These are phyloP conservation scores for Molorchus minor DNA, from an alignment of 2,888 invertebrate species.

Conservation along the genomic window DNA sequence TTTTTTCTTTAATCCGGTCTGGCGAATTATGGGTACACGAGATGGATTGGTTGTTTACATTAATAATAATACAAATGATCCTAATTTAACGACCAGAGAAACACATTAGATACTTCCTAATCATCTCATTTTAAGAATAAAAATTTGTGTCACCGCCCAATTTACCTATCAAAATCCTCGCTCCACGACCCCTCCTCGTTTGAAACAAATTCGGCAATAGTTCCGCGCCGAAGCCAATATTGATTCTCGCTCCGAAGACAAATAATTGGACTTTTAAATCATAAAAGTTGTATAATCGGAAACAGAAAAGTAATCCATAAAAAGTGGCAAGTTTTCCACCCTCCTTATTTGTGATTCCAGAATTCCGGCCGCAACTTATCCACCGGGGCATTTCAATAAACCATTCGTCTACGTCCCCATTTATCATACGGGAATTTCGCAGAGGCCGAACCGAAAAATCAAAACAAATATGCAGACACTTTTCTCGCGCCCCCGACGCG, in stretches of 20 bases:
- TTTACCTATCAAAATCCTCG: too few species aligned
- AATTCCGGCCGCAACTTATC: slow-evolving; percentile 53
- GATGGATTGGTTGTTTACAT: too few species aligned
- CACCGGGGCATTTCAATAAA: slow-evolving; percentile 61
- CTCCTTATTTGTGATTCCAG: slow-evolving; percentile 52
- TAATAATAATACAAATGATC: too few species aligned
- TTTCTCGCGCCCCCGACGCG: slow-evolving; percentile 51
- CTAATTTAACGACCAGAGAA: too few species aligned
- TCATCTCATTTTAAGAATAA: too few species aligned
- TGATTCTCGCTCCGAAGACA: slow-evolving; percentile 16
- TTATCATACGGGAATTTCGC: slow-evolving; percentile 55
- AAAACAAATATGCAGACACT: slow-evolving; percentile 62
- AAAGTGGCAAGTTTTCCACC: slow-evolving; percentile 44
- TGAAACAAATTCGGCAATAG: too few species aligned
- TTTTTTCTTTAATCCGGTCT: slow-evolving; percentile 12
- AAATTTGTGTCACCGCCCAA: too few species aligned
- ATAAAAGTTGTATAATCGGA: slow-evolving; percentile 51
- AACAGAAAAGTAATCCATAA: slow-evolving; percentile 53
- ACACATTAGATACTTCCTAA: too few species aligned
- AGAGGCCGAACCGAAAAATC: slow-evolving; percentile 56
- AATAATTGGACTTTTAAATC: slow-evolving; percentile 39
- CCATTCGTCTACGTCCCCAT: slow-evolving; percentile 59
- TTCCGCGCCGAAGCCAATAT: background rate
- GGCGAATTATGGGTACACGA: too few species aligned
- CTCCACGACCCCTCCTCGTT: too few species aligned